These are phyloP conservation scores for Syrrhaptes paradoxus DNA, from an alignment of 2,113 vertebrate species.

Conservation along the genomic window DNA sequence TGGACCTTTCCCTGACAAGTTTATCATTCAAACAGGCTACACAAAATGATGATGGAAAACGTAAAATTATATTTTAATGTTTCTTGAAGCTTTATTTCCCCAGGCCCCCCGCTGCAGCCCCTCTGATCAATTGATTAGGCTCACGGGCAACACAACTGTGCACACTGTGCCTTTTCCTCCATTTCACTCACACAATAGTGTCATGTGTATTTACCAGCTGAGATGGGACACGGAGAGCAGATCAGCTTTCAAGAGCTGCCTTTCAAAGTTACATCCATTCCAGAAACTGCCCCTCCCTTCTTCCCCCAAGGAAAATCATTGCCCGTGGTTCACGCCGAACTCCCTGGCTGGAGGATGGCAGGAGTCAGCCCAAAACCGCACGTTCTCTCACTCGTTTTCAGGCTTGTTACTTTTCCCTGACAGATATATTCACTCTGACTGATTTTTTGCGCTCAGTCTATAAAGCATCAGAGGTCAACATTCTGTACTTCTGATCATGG, in stretches of 20 bases:
- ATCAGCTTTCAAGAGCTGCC: background rate
- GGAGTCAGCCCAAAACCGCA: background rate
- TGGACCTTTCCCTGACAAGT: background rate
- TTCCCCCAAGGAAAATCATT: background rate
- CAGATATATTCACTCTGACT: background rate
- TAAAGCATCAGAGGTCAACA: background rate
- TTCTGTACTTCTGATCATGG: background rate
- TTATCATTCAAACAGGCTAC: background rate
- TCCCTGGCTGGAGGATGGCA: background rate
- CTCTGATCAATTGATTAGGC: background rate
- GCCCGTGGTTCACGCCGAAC: background rate
- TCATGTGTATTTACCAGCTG: background rate
- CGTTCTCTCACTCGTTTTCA: background rate
- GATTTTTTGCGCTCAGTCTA: background rate
- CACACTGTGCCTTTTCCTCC: background rate
- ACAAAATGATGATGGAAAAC: background rate
- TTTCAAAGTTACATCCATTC: background rate
- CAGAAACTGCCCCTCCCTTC: background rate
- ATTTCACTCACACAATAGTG: background rate
- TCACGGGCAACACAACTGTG: background rate
- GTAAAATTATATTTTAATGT: background rate
- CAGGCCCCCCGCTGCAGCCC: background rate
- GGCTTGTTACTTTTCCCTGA: background rate
- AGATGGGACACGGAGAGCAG: background rate
- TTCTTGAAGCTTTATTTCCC: background rate